phyloP scores from a whole-genome alignment of 2,888 invertebrate species.

The Dimorphilus gyrociliatus region DNA sequence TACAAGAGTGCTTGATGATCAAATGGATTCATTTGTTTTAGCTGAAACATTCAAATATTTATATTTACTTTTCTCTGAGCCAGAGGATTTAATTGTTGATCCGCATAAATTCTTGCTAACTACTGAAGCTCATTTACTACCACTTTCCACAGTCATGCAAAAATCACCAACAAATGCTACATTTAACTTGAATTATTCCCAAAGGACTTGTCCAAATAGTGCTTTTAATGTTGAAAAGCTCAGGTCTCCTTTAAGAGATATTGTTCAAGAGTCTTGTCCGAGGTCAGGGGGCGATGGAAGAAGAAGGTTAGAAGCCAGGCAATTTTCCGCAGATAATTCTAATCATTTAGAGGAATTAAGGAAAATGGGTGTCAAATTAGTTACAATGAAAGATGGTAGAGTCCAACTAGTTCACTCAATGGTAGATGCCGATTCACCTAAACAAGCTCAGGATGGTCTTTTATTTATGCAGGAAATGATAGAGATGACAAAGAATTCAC shows the following conservation, averaged over 20 bases:
- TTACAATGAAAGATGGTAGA: slow-evolving; percentile 70
- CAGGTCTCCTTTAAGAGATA: not conserved
- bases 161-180: slow-evolving; percentile 3
- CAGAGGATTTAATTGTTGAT: slow-evolving; percentile 50
- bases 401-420: slow-evolving; percentile 67
- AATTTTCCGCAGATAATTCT: slow-evolving; percentile 56
- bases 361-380: slow-evolving; percentile 85
- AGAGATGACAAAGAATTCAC: slow-evolving; percentile 55
- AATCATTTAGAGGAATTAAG: slow-evolving; percentile 70
- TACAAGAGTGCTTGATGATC: slow-evolving; percentile 71
- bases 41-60: slow-evolving; percentile 96
- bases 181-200: not conserved
- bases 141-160: slow-evolving; percentile 43
- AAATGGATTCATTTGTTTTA: slow-evolving; percentile 91
- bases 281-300: slow-evolving; percentile 5
- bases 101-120: slow-evolving; percentile 41
- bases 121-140: slow-evolving; percentile 79
- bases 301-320: slow-evolving; percentile 31
- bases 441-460: slow-evolving; percentile 77
- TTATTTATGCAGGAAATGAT: slow-evolving; percentile 95
- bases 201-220: too few relatives aligned
- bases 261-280: not conserved
- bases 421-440: slow-evolving; percentile 58
- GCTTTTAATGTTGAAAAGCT: not conserved
- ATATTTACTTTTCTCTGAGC: slow-evolving; percentile 76